Conservation (phyloP, 2,888 invertebrate species). For the Chaetogeoica ovagalla region DNA sequence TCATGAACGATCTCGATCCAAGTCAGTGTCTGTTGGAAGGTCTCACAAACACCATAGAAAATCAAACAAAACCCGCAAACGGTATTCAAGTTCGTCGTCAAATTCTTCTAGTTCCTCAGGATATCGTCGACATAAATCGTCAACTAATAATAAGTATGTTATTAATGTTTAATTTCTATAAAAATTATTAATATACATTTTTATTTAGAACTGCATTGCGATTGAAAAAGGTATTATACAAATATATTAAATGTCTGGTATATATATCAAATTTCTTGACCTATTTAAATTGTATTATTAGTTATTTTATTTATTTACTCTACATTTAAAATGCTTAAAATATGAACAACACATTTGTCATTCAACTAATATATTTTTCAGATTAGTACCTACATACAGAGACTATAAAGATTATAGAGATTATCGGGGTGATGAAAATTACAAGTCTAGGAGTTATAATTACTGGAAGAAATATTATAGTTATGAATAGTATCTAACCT, state of each 20-base stretch:
- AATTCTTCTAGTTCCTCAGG: conserved; percentile 45
- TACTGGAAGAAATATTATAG: conserved; percentile 54
- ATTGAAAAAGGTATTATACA: background rate
- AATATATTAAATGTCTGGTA: background rate
- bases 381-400: conserved; percentile 41
- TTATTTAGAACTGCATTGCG: conserved; percentile 14
- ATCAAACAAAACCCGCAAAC: conserved; percentile 39
- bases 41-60: conserved; percentile 47
- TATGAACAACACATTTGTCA: background rate
- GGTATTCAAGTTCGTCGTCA: conserved; percentile 47
- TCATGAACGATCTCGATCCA: conserved; percentile 56
- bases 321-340: no score
- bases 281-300: background rate
- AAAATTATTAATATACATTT: conserved; percentile 16
- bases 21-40: conserved; percentile 57
- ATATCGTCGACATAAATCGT: conserved; percentile 50
- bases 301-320: background rate
- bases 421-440: conserved; percentile 46
- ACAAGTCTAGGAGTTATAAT: conserved; percentile 52
- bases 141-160: conserved; percentile 48
- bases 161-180: background rate
- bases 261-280: background rate
- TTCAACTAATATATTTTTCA: conserved; percentile 13
- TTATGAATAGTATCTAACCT: conserved; percentile 38
- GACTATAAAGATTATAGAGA: conserved; percentile 48